Evolutionary conservation across 2,888 invertebrate genomes (phyloP).

Genomic region (Agonopterix arenella): DNA sequence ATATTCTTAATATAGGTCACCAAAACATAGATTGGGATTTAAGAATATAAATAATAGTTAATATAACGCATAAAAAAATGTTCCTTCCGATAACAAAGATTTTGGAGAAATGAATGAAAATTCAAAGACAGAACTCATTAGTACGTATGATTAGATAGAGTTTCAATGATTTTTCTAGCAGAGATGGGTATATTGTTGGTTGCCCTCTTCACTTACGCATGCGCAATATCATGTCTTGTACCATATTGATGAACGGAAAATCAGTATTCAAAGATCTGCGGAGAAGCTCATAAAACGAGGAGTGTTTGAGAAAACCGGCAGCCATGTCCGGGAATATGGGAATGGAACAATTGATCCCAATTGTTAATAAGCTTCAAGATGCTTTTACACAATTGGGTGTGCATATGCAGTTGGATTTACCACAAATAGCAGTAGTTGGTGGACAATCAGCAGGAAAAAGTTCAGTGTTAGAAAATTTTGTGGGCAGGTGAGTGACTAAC

Average conservation of each 20-base stretch:
- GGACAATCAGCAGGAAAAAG: constrained; percentile 99
- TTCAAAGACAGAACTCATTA: too few species aligned
- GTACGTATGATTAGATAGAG: too few species aligned
- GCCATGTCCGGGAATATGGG: constrained; percentile 84
- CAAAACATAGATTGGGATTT: too few species aligned
- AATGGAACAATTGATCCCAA: constrained; percentile 99
- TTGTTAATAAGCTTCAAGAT: constrained; percentile 99
- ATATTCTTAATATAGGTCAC: too few species aligned
- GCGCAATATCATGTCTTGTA: constrained; percentile 40
- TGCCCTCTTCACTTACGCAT: constrained; percentile 46
- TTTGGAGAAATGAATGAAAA: too few species aligned
- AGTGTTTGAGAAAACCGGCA: constrained; percentile 62
- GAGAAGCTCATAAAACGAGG: constrained; percentile 64
- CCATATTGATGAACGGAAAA: constrained; percentile 70
- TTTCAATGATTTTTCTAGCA: constrained; percentile 6
- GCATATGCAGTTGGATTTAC: constrained; percentile 98
- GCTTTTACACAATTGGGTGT: constrained; percentile 99
- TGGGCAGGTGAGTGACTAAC: constrained; percentile 90
- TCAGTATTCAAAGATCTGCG: constrained; percentile 67
- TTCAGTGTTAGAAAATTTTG: constrained; percentile 99
- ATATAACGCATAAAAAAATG: too few species aligned
- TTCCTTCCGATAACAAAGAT: not conserved
- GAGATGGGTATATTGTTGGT: constrained; percentile 21
- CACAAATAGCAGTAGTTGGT: constrained; percentile 99
- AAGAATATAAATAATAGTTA: too few species aligned